These are phyloP conservation scores for Trissonchulus latispiculum DNA, from an alignment of 2,888 invertebrate genomes.

Conservation along the genomic window DNA sequence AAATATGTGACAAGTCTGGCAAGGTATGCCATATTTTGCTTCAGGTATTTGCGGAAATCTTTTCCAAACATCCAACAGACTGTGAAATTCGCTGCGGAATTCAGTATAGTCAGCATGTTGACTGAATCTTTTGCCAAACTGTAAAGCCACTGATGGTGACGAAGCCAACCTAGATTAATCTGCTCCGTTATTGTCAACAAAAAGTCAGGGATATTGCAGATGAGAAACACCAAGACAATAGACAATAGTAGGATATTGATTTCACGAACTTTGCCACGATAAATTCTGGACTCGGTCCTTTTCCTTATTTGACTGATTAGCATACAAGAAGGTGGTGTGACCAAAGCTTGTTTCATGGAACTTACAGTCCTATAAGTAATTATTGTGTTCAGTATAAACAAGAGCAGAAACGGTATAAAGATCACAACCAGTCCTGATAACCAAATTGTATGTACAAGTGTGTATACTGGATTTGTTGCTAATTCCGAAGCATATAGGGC, in stretches of 20 bases:
- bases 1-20: too few species aligned
- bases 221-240: background rate
- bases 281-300: background rate
- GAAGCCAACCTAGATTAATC: background rate
- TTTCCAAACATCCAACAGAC: background rate
- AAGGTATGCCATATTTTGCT: too few species aligned
- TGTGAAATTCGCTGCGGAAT: background rate
- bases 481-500: background rate
- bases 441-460: conserved; percentile 74
- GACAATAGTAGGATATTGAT: background rate
- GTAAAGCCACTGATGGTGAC: background rate
- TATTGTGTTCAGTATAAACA: conserved; percentile 48
- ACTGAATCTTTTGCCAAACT: background rate
- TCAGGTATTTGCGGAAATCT: background rate
- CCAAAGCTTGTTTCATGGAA: background rate
- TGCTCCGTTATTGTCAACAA: background rate
- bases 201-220: background rate
- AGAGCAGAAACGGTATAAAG: conserved; percentile 73
- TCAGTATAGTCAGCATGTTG: background rate
- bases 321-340: background rate
- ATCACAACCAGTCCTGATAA: conserved; percentile 87
- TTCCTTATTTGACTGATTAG: background rate
- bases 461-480: background rate
- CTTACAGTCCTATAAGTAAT: conserved; percentile 66
- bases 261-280: background rate